phyloP scores from a whole-genome alignment of 1,140 invertebrate species.

The Trissolcus basalis region DNA sequence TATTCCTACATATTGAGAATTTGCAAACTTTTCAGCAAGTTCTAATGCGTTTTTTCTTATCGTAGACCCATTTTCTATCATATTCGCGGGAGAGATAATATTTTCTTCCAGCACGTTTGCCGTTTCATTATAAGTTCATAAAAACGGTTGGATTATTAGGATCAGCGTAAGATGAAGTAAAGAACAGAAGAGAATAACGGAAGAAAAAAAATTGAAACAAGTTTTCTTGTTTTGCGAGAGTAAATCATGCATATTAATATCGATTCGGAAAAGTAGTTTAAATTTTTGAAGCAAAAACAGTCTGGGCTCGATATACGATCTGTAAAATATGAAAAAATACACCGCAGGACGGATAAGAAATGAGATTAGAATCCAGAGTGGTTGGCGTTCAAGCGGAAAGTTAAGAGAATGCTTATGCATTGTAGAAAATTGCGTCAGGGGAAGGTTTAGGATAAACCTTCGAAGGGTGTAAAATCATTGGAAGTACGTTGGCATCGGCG shows the following conservation, averaged over 20 bases:
- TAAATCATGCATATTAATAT: too few relatives aligned
- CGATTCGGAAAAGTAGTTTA: background rate
- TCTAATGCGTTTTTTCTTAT: too few relatives aligned
- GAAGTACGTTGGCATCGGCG: slow-evolving; percentile 35
- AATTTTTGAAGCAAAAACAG: background rate
- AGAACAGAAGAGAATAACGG: too few relatives aligned
- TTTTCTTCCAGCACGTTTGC: background rate
- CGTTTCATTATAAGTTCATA: slow-evolving; percentile 26
- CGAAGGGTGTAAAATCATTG: slow-evolving; percentile 41
- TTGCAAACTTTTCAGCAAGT: too few relatives aligned
- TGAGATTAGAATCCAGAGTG: slow-evolving; percentile 34
- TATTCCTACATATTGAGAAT: too few relatives aligned
- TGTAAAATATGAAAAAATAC: slow-evolving; percentile 13
- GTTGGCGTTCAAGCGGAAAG: slow-evolving; percentile 19
- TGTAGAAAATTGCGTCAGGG: slow-evolving; percentile 22
- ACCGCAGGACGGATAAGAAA: slow-evolving; percentile 12
- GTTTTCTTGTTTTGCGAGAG: too few relatives aligned
- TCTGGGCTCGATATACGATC: slow-evolving; percentile 19
- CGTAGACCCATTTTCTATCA: background rate
- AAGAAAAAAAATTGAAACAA: too few relatives aligned
- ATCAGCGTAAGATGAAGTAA: slow-evolving; percentile 5
- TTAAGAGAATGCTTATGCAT: slow-evolving; percentile 41
- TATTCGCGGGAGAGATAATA: background rate
- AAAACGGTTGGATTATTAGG: slow-evolving; percentile 23
- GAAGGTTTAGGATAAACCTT: slow-evolving; percentile 20